A percentile compares a stretch with the other conserved stretches of the same genome.
Evolutionary conservation across 2,113 vertebrate genomes (phyloP).

Genomic region (Oryzias javanicus): DNA sequence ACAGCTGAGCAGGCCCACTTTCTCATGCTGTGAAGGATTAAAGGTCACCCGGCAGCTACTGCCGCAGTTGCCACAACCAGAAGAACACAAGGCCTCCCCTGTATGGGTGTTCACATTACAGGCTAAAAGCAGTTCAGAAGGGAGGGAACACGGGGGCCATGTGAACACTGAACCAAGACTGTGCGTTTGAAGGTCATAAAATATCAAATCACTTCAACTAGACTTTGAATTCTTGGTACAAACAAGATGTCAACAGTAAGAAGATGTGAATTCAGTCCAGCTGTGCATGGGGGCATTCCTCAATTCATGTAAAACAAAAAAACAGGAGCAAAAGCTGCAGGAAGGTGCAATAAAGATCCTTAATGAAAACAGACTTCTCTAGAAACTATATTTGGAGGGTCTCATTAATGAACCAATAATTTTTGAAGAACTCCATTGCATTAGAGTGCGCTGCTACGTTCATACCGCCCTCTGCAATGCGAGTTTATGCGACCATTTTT

Average conservation of each 20-base stretch:
- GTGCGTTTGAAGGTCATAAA: conserved; percentile 19
- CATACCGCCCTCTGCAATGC: too few relatives aligned
- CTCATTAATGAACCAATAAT: too few relatives aligned
- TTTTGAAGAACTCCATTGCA: too few relatives aligned
- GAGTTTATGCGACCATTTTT: too few relatives aligned
- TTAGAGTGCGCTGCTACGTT: too few relatives aligned
- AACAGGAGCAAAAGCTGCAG: too few relatives aligned
- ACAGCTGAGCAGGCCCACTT: conserved; percentile 67
- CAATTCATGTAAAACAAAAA: too few relatives aligned
- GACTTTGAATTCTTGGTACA: conserved; percentile 11
- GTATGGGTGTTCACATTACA: conserved; percentile 41
- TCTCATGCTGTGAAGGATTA: conserved; percentile 68
- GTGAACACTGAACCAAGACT: conserved; percentile 4
- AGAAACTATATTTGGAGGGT: too few relatives aligned
- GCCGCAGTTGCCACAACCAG: conserved; percentile 60
- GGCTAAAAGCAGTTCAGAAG: conserved; percentile 35
- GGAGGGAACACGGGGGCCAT: conserved; percentile 24
- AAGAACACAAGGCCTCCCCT: conserved; percentile 57
- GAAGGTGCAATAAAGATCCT: too few relatives aligned
- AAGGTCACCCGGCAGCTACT: conserved; percentile 57
- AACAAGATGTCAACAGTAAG: background rate
- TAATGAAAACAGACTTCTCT: too few relatives aligned
- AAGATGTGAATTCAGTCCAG: too few relatives aligned
- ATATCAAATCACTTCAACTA: conserved; percentile 31
- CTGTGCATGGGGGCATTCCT: too few relatives aligned